These are phyloP conservation scores for Drosophila lutescens DNA, from an alignment of 2,888 invertebrate genomes.

Conservation along the genomic window DNA sequence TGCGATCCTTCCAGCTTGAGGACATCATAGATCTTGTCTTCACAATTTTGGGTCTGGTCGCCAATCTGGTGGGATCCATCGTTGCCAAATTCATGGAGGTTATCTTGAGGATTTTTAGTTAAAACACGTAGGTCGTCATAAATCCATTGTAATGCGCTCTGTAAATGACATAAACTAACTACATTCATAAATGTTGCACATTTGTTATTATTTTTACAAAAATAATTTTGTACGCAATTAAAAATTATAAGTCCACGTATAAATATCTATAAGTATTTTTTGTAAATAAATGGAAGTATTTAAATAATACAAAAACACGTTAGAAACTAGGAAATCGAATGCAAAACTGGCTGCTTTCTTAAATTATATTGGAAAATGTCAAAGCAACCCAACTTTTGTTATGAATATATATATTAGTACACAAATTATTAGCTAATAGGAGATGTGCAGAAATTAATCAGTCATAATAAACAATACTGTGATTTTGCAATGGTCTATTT, in stretches of 20 bases:
- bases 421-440: too few relatives aligned
- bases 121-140: not conserved
- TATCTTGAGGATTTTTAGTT: not conserved
- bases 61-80: not conserved
- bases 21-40: conserved; percentile 27
- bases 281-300: too few relatives aligned
- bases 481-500: not conserved
- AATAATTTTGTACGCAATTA: not conserved
- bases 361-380: too few relatives aligned
- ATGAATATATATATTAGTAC: too few relatives aligned
- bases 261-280: too few relatives aligned
- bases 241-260: too few relatives aligned
- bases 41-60: not conserved
- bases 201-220: not conserved
- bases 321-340: too few relatives aligned
- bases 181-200: not conserved
- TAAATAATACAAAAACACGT: too few relatives aligned
- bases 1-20: conserved; percentile 10
- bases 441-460: too few relatives aligned
- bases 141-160: too few relatives aligned
- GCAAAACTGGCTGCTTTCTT: too few relatives aligned
- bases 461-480: not conserved
- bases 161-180: not conserved
- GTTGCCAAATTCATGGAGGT: conserved; percentile 1
- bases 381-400: too few relatives aligned